Evolutionary conservation across 2,113 vertebrate species (phyloP).

Genomic region (Thalassoma bifasciatum): DNA sequence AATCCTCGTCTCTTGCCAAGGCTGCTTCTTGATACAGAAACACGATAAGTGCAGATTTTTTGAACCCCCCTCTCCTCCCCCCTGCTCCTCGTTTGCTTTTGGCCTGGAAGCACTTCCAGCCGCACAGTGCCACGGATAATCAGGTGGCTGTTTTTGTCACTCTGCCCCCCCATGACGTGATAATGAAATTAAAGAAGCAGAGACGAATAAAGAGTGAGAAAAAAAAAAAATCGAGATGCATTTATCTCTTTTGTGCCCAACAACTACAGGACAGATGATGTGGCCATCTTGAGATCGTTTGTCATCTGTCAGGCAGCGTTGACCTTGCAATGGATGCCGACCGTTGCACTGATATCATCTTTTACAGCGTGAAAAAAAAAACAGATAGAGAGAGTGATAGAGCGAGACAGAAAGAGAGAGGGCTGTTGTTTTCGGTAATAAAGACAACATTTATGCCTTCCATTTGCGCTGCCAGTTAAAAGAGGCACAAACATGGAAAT

Average conservation of each 20-base stretch:
- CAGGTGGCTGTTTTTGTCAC: constrained; percentile 63
- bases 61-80: constrained; percentile 38
- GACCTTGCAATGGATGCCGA: constrained; percentile 85
- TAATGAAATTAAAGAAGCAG: constrained; percentile 59
- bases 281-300: constrained; percentile 86
- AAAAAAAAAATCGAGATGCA: constrained; percentile 59
- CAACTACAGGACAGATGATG: constrained; percentile 84
- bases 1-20: constrained; percentile 78
- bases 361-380: constrained; percentile 49
- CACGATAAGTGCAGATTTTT: constrained; percentile 78
- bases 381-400: constrained; percentile 30
- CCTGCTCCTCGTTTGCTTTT: constrained; percentile 23
- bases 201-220: constrained; percentile 33
- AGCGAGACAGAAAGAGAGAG: constrained; percentile 39
- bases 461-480: constrained; percentile 90
- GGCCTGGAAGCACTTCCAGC: constrained; percentile 63
- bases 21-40: constrained; percentile 77
- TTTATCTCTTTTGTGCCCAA: constrained; percentile 73
- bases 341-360: constrained; percentile 78
- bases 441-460: constrained; percentile 89
- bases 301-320: constrained; percentile 85
- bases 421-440: constrained; percentile 85
- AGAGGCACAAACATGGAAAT: constrained; percentile 92
- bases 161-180: constrained; percentile 16
- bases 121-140: constrained; percentile 58